Evolutionary conservation across 2,797 vertebrate species (phyloP).

Genomic region (Tragopan temminckii): DNA sequence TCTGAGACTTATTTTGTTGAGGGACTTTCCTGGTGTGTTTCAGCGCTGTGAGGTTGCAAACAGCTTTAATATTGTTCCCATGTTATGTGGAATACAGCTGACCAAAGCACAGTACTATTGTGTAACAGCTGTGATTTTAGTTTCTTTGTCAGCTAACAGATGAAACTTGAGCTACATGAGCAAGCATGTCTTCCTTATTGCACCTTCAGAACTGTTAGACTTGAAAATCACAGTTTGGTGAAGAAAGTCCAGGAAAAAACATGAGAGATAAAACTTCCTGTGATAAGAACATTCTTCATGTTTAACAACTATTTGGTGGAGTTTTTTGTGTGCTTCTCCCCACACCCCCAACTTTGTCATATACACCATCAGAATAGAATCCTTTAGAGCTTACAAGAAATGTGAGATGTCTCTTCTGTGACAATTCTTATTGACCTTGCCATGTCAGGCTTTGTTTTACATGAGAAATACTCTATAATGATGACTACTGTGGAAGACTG

Average conservation of each 20-base stretch:
- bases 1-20: background rate
- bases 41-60: background rate
- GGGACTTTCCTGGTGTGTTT: background rate
- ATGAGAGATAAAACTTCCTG: background rate
- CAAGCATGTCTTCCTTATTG: background rate
- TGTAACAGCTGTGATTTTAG: background rate
- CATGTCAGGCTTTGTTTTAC: background rate
- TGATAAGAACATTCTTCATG: background rate
- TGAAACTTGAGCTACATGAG: background rate
- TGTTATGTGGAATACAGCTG: background rate
- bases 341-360: background rate
- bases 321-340: background rate
- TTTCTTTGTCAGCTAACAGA: background rate
- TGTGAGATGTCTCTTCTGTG: background rate
- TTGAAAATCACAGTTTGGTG: background rate
- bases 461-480: background rate
- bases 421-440: background rate
- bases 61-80: background rate
- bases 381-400: background rate
- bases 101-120: background rate
- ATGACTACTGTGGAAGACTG: background rate
- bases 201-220: background rate
- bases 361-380: background rate
- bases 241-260: background rate
- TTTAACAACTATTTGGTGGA: background rate